Conservation (phyloP, 2,113 vertebrate genomes). For the Psilopogon haemacephalus region DNA sequence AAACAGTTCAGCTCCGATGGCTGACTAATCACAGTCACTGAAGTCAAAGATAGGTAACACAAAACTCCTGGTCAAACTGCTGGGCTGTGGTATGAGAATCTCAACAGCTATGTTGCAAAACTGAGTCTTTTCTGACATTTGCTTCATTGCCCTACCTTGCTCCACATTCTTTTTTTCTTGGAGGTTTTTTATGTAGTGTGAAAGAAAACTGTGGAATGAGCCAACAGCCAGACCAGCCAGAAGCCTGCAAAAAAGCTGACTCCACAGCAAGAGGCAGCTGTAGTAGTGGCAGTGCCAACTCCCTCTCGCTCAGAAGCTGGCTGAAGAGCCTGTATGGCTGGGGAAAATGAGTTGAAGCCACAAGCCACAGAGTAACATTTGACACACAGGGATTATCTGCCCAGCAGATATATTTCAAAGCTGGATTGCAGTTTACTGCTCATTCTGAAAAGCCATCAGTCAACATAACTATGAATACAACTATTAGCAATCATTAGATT, state of each 20-base stretch:
- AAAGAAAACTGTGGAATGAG: neutral
- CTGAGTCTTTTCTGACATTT: neutral
- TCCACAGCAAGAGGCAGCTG: neutral
- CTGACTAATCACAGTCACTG: rapidly evolving
- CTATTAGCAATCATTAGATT: neutral
- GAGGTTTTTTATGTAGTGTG: neutral
- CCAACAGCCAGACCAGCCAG: neutral
- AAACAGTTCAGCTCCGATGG: neutral
- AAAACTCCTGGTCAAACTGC: neutral
- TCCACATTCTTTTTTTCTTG: neutral
- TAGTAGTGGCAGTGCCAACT: neutral
- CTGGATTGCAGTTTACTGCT: neutral
- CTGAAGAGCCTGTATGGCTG: neutral
- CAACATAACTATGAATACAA: neutral
- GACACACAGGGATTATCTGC: neutral
- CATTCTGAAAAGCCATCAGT: neutral
- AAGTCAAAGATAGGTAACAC: neutral
- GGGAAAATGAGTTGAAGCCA: neutral
- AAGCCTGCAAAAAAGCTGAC: neutral
- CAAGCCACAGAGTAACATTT: neutral
- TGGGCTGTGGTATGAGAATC: rapidly evolving
- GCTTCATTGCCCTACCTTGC: neutral
- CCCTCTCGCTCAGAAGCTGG: neutral
- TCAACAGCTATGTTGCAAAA: neutral
- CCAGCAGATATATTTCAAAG: neutral